These are phyloP conservation scores for Pantala flavescens DNA, from an alignment of 1,140 invertebrate species.

Conservation along the genomic window DNA sequence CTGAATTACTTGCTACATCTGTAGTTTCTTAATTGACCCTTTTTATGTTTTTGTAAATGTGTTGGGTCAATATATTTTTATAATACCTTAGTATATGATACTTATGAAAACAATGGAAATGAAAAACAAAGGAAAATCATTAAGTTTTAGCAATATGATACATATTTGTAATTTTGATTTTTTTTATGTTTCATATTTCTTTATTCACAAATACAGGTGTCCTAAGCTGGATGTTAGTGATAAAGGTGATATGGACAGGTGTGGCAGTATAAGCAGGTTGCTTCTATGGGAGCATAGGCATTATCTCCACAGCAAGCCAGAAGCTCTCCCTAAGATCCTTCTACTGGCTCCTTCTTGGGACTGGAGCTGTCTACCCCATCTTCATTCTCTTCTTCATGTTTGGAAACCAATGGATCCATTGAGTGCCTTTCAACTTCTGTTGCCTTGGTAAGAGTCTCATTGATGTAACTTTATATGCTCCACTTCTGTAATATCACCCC, in stretches of 20 bases:
- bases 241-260: not conserved
- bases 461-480: slow-evolving; percentile 17
- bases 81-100: no score
- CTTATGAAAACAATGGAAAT: no score
- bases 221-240: not conserved
- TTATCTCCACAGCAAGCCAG: slow-evolving; percentile 72
- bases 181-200: slow-evolving; percentile 18
- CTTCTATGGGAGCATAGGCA: slow-evolving; percentile 91
- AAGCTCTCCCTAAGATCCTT: slow-evolving; percentile 83
- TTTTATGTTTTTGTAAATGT: no score
- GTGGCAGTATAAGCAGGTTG: slow-evolving; percentile 42
- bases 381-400: slow-evolving; percentile 68
- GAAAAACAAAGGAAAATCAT: not conserved
- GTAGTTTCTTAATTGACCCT: no score
- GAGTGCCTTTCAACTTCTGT: slow-evolving; percentile 79
- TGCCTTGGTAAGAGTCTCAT: slow-evolving; percentile 63
- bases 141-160: not conserved
- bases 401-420: slow-evolving; percentile 76
- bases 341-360: slow-evolving; percentile 84
- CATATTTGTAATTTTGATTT: not conserved
- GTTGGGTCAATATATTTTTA: no score
- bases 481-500: slow-evolving; percentile 13
- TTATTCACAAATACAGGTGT: slow-evolving; percentile 26
- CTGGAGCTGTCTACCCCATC: slow-evolving; percentile 70
- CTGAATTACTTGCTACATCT: no score